Evolutionary conservation across 2,113 vertebrate species (phyloP).

Genomic region (Amphiprion ocellaris): DNA sequence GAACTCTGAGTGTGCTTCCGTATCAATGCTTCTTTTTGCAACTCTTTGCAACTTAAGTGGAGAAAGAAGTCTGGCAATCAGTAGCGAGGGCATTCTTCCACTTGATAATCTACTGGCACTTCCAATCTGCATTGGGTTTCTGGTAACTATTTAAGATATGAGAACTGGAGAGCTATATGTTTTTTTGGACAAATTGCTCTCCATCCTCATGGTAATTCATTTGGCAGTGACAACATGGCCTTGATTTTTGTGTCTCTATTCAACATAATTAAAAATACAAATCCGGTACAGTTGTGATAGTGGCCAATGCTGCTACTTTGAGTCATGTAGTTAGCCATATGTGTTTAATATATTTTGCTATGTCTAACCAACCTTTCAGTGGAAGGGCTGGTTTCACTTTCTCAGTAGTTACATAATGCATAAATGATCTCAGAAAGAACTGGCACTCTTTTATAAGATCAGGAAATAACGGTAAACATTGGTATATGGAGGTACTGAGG

Average conservation of each 20-base stretch:
- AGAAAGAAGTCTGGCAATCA: background rate
- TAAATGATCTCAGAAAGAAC: background rate
- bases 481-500: background rate
- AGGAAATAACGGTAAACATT: background rate
- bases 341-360: background rate
- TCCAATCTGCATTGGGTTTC: background rate
- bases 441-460: background rate
- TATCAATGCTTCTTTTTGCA: conserved; percentile 26
- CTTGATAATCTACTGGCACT: conserved; percentile 4
- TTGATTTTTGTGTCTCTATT: background rate
- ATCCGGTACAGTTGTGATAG: background rate
- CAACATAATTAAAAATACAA: background rate
- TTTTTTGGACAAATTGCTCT: background rate
- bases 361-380: background rate
- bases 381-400: background rate
- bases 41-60: conserved; percentile 13
- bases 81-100: background rate
- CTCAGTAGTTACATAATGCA: background rate
- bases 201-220: background rate
- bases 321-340: background rate
- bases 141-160: background rate
- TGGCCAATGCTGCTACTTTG: background rate
- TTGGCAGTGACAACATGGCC: background rate
- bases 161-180: background rate
- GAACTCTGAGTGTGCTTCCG: conserved; percentile 10